Evolutionary conservation across 2,888 invertebrate genomes (phyloP).

Genomic region (Drosophila atripex): DNA sequence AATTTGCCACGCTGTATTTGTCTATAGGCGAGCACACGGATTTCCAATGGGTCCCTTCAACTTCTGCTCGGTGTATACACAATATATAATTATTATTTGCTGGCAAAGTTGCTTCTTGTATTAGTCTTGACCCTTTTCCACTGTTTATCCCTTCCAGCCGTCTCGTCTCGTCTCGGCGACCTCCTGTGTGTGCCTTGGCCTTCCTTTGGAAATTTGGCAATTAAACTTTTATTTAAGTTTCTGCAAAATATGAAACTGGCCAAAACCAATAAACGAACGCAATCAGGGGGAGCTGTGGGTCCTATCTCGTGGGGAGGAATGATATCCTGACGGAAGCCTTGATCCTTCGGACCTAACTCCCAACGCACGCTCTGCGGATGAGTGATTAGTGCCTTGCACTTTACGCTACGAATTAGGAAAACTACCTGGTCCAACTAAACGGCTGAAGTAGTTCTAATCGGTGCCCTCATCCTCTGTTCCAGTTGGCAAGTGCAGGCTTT

Average conservation of each 20-base stretch:
- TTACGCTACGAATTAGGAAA: not conserved
- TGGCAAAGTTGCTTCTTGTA: not conserved
- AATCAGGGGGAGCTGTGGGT: not conserved
- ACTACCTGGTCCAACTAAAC: not conserved
- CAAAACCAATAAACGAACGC: conserved; percentile 6
- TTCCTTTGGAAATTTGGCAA: conserved; percentile 21
- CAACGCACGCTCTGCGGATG: not conserved
- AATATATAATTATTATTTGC: conserved; percentile 4
- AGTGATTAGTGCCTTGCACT: not conserved
- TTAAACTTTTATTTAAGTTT: conserved; percentile 28
- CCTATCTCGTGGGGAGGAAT: too few species aligned
- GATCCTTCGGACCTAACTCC: not conserved
- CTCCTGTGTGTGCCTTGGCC: conserved; percentile 13
- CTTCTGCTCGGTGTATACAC: not conserved
- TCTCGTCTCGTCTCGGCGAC: not conserved
- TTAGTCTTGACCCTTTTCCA: not conserved
- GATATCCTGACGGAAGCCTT: too few species aligned
- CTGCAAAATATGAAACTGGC: conserved; percentile 13
- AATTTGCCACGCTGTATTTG: conserved; percentile 45
- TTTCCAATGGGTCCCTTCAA: not conserved
- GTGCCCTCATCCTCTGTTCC: not conserved
- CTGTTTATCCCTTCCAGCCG: not conserved
- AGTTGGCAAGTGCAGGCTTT: not conserved
- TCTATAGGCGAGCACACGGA: not conserved
- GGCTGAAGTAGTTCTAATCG: not conserved